Base-by-base conservation (phyloP, 2,888 invertebrate species). In the Caenorhabditis sp. region DNA sequence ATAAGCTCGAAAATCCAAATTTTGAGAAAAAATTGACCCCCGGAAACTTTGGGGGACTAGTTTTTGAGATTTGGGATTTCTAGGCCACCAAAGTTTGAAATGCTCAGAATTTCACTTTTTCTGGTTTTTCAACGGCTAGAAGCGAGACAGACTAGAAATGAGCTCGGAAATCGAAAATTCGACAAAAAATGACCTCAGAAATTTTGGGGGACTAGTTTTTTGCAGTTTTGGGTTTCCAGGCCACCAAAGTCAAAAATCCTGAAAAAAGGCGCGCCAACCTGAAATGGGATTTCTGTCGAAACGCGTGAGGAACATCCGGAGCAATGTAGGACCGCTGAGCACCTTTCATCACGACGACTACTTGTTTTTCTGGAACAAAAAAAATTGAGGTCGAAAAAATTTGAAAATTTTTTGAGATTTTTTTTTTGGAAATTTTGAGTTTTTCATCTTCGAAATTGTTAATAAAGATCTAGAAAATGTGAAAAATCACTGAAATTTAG, bases 271-370 rank as follows among this genome's bases (percentile, higher is more conserved):
- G 24, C 14, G 28, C 14, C 49, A n/a, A 87, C 86, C 83, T 86
- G 75, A 91, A 91, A 76, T 89, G 76, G 41, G 89, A 88, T 49
- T 86, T 87, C 68, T 91, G 91, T 16, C 90, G 69, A 69, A 88
- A 91, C 0, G 84, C 84, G 80, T 88, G 86, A 8, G 89, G 90
- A 12, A 91, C 91, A 75, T 90, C 91, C 3, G 88, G 88, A 28
- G 90, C 89, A 44, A 85, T 89, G 64, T 70, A 89, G 16, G 85
- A 80, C 51, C 59, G 41, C 31, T 44, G 16, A 0, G 86, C 81
- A 47, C 87, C 88, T 75, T 85, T 87, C 77, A 85, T 64, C 41
- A 87, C 59, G 24, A 87, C 56, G 1, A 87, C 80, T 19, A 80
- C 75, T 26, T 79, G 58, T 47, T 79, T 73, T 38, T 79, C 81